These are phyloP conservation scores for Hirundichthys speculiger DNA, from an alignment of 2,113 vertebrate genomes.

Conservation along the genomic window DNA sequence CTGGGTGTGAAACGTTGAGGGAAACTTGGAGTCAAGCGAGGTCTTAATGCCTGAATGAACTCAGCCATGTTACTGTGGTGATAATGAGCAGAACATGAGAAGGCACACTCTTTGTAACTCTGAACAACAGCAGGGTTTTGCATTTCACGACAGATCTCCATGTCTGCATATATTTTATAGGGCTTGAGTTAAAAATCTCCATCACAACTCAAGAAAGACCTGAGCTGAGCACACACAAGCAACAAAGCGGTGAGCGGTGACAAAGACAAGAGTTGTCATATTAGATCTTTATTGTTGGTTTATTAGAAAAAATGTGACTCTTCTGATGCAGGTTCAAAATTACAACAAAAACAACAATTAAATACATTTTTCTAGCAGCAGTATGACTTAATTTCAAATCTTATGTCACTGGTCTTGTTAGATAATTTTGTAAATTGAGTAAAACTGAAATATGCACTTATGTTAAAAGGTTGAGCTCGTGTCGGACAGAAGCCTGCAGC, in stretches of 20 bases:
- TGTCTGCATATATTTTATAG: background rate
- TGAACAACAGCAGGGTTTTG: conserved; percentile 17
- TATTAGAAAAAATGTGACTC: conserved; percentile 69
- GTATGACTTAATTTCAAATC: conserved; percentile 66
- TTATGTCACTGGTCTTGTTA: conserved; percentile 56
- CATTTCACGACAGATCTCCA: background rate
- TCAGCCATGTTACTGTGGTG: conserved; percentile 56
- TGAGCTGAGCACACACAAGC: background rate
- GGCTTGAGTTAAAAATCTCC: conserved; percentile 26
- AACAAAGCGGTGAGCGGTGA: conserved; percentile 21
- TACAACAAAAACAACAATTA: conserved; percentile 51
- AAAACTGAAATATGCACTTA: conserved; percentile 13
- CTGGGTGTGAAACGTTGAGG: conserved; percentile 21
- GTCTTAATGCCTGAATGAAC: conserved; percentile 41
- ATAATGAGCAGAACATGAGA: conserved; percentile 33
- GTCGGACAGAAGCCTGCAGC: conserved; percentile 22
- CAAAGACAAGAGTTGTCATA: conserved; percentile 30
- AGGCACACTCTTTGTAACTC: conserved; percentile 2
- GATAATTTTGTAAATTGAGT: conserved; percentile 32
- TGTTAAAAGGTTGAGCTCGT: conserved; percentile 14
- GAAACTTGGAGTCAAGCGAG: conserved; percentile 27
- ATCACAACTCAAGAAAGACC: conserved; percentile 1
- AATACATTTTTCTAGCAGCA: conserved; percentile 72
- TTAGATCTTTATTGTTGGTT: conserved; percentile 74
- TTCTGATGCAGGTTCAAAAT: conserved; percentile 64